Conservation (phyloP, 2,888 invertebrate species). For the Drosophila affinis region DNA sequence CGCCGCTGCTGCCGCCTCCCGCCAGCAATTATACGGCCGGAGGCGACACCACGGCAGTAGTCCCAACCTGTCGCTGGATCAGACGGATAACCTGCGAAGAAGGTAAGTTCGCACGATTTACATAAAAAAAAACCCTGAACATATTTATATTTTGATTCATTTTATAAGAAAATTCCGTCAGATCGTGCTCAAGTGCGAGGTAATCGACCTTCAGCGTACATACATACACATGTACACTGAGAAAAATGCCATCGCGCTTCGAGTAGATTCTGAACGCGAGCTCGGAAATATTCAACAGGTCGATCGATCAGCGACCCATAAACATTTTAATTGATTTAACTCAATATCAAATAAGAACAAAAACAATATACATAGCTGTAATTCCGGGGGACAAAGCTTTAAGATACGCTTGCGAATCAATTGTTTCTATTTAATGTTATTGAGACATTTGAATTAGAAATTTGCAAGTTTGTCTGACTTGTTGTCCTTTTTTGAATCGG, state of each 20-base stretch:
- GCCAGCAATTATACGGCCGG: slow-evolving; percentile 63
- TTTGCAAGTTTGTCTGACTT: too few species aligned
- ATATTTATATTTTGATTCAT: not conserved
- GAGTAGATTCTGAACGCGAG: not conserved
- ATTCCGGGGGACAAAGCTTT: not conserved
- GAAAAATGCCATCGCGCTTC: not conserved
- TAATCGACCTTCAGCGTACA: slow-evolving; percentile 16
- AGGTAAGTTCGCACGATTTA: slow-evolving; percentile 69
- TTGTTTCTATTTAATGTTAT: too few species aligned
- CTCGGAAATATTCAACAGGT: not conserved
- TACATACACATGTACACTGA: not conserved
- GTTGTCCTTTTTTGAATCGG: not conserved
- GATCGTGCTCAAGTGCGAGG: slow-evolving; percentile 17
- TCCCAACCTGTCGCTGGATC: slow-evolving; percentile 80
- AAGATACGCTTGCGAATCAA: not conserved
- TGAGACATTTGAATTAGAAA: not conserved
- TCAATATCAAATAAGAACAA: not conserved
- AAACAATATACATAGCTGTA: not conserved
- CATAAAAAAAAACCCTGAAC: not conserved
- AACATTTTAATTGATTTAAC: not conserved
- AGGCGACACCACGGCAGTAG: slow-evolving; percentile 80
- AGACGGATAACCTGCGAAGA: slow-evolving; percentile 81
- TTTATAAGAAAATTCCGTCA: not conserved
- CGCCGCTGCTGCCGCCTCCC: slow-evolving; percentile 59
- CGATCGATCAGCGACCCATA: slow-evolving; percentile 3